phyloP scores from a whole-genome alignment of 1,140 invertebrate species.

The Leptoteleia sp. region DNA sequence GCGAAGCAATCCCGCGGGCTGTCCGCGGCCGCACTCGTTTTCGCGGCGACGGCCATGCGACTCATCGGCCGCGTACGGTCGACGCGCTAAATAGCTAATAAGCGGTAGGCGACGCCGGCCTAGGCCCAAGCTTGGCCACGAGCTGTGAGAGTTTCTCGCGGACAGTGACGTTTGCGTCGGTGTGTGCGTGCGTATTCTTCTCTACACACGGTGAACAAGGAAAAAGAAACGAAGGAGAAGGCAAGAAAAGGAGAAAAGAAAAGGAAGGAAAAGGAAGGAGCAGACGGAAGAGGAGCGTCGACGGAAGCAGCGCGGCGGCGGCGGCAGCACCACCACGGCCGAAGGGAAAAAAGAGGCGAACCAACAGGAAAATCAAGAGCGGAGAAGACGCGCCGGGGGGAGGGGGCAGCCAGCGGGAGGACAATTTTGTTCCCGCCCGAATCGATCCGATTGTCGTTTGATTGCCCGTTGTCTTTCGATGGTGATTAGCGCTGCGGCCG shows the following conservation, averaged over 20 bases:
- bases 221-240: background rate
- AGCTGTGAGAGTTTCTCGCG: slow-evolving; percentile 29
- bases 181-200: slow-evolving; percentile 29
- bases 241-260: background rate
- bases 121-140: slow-evolving; percentile 9
- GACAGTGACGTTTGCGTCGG: slow-evolving; percentile 55
- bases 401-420: background rate
- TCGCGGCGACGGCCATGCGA: slow-evolving; percentile 22
- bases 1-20: slow-evolving; percentile 8
- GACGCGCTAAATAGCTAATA: background rate
- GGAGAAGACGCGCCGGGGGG: too few relatives aligned
- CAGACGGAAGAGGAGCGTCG: background rate
- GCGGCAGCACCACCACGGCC: too few relatives aligned
- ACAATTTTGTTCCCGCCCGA: slow-evolving; percentile 10
- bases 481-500: slow-evolving; percentile 49
- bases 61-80: slow-evolving; percentile 17
- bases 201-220: background rate
- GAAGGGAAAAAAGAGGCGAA: too few relatives aligned
- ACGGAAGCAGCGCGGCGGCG: too few relatives aligned
- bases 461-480: slow-evolving; percentile 36
- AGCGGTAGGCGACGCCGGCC: slow-evolving; percentile 42
- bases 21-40: slow-evolving; percentile 13
- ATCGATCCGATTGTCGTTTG: slow-evolving; percentile 39
- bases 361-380: too few relatives aligned
- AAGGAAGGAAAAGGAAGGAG: background rate